A percentile compares a stretch with the other conserved stretches of the same genome.
Evolutionary conservation across 2,888 invertebrate genomes (phyloP).

Genomic region (Phoenoteleia sp.): DNA sequence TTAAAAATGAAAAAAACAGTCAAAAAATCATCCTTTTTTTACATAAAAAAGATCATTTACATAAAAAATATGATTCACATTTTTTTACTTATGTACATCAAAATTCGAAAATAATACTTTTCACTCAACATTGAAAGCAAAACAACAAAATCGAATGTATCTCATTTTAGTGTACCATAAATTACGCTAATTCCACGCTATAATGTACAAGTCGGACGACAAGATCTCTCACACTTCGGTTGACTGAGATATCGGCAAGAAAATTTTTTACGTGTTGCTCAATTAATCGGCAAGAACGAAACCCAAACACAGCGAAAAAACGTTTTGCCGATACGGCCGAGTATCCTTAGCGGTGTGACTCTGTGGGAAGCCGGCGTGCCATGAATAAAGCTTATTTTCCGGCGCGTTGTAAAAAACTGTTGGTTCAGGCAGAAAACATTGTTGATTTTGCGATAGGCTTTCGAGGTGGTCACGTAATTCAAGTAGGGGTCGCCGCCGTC

Average conservation of each 20-base stretch:
- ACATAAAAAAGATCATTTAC: too few relatives aligned
- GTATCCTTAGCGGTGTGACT: conserved; percentile 10
- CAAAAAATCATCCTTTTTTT: too few relatives aligned
- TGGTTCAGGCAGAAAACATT: conserved; percentile 55
- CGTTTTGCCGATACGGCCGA: conserved; percentile 13
- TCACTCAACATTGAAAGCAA: too few relatives aligned
- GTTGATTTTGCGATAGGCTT: conserved; percentile 61
- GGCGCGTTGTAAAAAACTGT: conserved; percentile 50
- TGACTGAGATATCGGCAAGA: conserved; percentile 29
- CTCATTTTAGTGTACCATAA: too few relatives aligned
- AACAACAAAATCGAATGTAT: too few relatives aligned
- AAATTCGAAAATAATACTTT: too few relatives aligned
- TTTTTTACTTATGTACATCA: too few relatives aligned
- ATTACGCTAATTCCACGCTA: too few relatives aligned
- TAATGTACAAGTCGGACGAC: too few relatives aligned
- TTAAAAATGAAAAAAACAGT: too few relatives aligned
- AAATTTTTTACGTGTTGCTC: conserved; percentile 40
- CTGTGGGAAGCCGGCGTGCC: conserved; percentile 63
- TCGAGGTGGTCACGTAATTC: conserved; percentile 53
- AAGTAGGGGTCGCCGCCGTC: conserved; percentile 35
- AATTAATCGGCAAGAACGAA: conserved; percentile 63
- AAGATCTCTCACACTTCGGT: conserved; percentile 36
- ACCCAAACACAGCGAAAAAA: conserved; percentile 53
- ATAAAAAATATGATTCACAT: too few relatives aligned
- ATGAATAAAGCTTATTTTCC: conserved; percentile 68